Base-by-base conservation (phyloP, 1,140 invertebrate genomes). In the Drosophila pruinosa region DNA sequence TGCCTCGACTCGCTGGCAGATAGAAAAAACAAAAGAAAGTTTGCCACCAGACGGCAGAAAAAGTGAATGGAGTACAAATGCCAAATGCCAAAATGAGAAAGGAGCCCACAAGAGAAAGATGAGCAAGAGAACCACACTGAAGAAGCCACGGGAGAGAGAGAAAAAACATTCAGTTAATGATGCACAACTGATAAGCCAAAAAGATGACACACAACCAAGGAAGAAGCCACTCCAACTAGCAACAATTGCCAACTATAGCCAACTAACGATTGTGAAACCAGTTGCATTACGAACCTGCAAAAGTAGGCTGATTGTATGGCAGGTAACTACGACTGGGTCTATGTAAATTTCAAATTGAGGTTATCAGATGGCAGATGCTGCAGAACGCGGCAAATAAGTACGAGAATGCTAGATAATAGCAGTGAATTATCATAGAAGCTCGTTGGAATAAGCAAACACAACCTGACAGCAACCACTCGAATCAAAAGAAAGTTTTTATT, bases 101-200 rank as follows among this genome's bases (percentile, higher is more conserved):
- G 69, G 62, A 68, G 58, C 36, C 47, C 36, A 41, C 43, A 48
- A 67, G 53, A 22, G 21, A 64, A 75, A 72, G 81, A 85, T 75
- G 70, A 75, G 57, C 57, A 45, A 45, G 38, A 17, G 47, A 31
- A n/a, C n/a, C n/a, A n/a, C n/a, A n/a, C n/a, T n/a, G n/a, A n/a
- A 31, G 3, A 31, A n/a, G 45, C 41, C 8, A 28, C 14, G 15
- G 22, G 36, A 21, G 24, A 47, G 17, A 71, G 62, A 24, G n/a
- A 10, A 47, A 28, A 58, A 41, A 54, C 59, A 77, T 59, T 69
- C 65, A 75, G 61, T 80, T 72, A 80, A 86, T 83, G 80, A 80
- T 85, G 81, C 81, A 63, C 72, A 79, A 64, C 77, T 86, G 80
- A 85, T 85, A 85, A 85, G 81, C 81, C 77, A 74, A 77, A 83